Evolutionary conservation across 1,140 invertebrate species (phyloP).

Genomic region (Diploscapter pachys): DNA sequence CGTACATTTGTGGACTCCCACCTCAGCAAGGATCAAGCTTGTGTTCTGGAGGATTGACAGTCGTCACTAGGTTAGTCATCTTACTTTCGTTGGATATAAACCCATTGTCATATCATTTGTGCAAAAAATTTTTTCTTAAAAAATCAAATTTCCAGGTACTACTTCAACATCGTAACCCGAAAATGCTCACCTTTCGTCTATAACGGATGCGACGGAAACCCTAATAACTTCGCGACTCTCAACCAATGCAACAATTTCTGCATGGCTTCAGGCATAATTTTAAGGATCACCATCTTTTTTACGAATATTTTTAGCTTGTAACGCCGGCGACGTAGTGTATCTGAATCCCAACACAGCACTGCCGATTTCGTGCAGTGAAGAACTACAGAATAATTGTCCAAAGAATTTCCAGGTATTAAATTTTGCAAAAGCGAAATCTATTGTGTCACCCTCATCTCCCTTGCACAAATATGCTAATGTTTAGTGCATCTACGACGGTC

Average conservation of each 20-base stretch:
- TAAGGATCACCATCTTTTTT: conserved; percentile 1
- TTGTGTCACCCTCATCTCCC: background rate
- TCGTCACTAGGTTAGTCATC: conserved; percentile 19
- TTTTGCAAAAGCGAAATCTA: background rate
- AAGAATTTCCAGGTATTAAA: conserved; percentile 28
- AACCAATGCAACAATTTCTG: conserved; percentile 40
- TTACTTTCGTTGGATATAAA: too few species aligned
- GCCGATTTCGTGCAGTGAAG: conserved; percentile 37
- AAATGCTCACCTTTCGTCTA: conserved; percentile 37
- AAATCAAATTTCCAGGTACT: conserved; percentile 14
- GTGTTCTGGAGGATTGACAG: conserved; percentile 33
- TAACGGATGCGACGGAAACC: conserved; percentile 39
- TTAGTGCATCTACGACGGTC: conserved; percentile 34
- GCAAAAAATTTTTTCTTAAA: background rate
- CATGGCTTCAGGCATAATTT: conserved; percentile 13
- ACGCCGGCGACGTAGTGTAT: conserved; percentile 37
- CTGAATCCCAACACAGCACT: conserved; percentile 34
- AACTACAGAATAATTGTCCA: conserved; percentile 39
- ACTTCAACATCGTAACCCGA: conserved; percentile 39
- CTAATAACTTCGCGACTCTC: conserved; percentile 35
- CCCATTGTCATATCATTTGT: background rate
- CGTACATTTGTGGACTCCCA: conserved; percentile 38
- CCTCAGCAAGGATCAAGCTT: conserved; percentile 38
- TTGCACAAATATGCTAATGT: background rate
- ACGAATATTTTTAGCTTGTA: conserved; percentile 9